Conservation (phyloP, 2,888 invertebrate genomes). For the Ischnura elegans region DNA sequence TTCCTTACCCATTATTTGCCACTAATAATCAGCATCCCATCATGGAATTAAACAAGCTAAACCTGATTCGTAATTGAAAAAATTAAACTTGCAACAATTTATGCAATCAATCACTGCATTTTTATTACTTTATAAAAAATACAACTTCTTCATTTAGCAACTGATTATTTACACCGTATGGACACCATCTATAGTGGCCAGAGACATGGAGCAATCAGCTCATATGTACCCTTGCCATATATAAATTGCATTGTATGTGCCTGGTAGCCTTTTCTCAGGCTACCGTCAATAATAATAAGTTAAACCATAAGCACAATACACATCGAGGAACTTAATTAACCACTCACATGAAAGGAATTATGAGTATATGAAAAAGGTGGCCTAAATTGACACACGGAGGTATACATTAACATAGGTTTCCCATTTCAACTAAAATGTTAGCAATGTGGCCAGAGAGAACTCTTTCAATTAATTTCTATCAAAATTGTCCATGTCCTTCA, state of each 20-base stretch:
- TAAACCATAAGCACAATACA: constrained; percentile 45
- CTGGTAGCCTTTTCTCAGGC: constrained; percentile 43
- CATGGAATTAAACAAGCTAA: constrained; percentile 1
- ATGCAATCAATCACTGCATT: constrained; percentile 45
- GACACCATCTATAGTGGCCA: constrained; percentile 39
- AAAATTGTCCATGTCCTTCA: not conserved
- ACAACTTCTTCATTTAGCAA: constrained; percentile 17
- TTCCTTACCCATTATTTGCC: constrained; percentile 32
- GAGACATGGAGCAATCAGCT: constrained; percentile 11
- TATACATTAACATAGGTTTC: not conserved
- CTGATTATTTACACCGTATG: constrained; percentile 47
- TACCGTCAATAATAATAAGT: constrained; percentile 54
- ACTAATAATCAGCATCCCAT: constrained; percentile 34
- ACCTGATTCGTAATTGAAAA: constrained; percentile 36
- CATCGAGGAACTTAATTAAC: constrained; percentile 46
- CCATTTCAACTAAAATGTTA: not conserved
- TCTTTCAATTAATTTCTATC: not conserved
- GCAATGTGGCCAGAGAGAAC: not conserved
- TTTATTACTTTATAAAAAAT: constrained; percentile 34
- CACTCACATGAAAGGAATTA: constrained; percentile 17
- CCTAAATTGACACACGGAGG: constrained; percentile 18
- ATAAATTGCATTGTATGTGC: constrained; percentile 56
- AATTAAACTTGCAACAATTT: constrained; percentile 49
- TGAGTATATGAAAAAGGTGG: constrained; percentile 40
- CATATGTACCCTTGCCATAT: constrained; percentile 29